phyloP scores from a whole-genome alignment of 2,888 invertebrate species.

The Reticulitermes lucifugus region DNA sequence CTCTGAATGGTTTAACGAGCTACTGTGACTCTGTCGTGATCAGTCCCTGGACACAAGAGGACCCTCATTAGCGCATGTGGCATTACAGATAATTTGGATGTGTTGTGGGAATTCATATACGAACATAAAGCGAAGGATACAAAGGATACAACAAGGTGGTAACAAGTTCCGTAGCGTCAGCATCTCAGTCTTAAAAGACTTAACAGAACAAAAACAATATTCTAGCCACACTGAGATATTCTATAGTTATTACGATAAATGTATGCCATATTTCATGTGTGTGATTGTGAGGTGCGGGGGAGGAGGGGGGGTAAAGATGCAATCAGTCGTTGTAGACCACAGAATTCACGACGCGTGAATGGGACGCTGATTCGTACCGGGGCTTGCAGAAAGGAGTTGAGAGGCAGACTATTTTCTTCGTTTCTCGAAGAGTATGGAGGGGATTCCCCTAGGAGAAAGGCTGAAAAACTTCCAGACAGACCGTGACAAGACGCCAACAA shows the following conservation, averaged over 20 bases:
- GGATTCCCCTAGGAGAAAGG: background rate
- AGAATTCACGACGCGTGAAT: background rate
- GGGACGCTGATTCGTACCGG: background rate
- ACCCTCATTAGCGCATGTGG: background rate
- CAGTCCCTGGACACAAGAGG: background rate
- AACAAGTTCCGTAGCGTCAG: no score
- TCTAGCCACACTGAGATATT: no score
- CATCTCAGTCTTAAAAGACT: no score
- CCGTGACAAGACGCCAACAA: constrained; percentile 27
- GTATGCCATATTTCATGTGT: no score
- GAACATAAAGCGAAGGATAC: no score
- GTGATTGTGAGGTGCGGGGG: no score
- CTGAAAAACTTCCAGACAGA: constrained; percentile 15
- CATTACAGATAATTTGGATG: background rate
- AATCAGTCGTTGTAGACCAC: background rate
- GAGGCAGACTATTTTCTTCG: background rate
- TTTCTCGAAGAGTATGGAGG: background rate
- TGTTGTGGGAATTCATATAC: no score
- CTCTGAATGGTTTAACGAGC: no score
- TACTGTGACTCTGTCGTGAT: no score
- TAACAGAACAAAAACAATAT: no score
- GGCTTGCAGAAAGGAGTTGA: background rate
- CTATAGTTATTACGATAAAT: background rate
- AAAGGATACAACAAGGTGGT: no score
- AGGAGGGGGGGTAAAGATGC: no score